Percentiles rank a stretch among this genome's conserved stretches.
These are phyloP conservation scores for Chrysochloris asiatica DNA, from an alignment of 2,113 vertebrate genomes.

Conservation along the genomic window DNA sequence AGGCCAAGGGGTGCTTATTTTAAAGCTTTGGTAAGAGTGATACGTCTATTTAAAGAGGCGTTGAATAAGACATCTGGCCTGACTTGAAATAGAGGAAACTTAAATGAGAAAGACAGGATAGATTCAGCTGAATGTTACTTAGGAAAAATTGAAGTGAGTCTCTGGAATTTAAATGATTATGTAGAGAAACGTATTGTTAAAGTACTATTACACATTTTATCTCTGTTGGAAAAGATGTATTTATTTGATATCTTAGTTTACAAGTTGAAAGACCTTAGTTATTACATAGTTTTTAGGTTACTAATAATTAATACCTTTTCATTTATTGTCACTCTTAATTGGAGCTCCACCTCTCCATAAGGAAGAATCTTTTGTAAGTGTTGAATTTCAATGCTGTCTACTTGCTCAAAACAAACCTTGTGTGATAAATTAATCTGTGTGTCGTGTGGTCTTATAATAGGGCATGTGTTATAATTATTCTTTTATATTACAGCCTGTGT, in stretches of 20 bases:
- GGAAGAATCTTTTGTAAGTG: neutral
- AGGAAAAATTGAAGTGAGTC: neutral
- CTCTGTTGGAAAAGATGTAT: neutral
- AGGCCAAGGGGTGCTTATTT: no score
- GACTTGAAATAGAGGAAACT: neutral
- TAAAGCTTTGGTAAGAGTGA: neutral
- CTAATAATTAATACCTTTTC: neutral
- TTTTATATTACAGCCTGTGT: neutral
- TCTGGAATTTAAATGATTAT: neutral
- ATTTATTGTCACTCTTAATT: neutral
- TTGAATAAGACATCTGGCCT: neutral
- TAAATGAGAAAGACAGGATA: no score
- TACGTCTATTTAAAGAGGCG: neutral
- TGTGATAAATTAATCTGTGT: neutral
- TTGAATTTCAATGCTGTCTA: neutral
- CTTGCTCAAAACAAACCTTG: neutral
- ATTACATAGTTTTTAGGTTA: neutral
- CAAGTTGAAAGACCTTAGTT: neutral
- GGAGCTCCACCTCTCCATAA: neutral
- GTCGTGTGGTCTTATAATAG: no score
- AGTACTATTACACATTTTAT: neutral
- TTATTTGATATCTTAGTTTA: neutral
- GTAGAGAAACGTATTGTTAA: neutral
- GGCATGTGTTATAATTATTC: neutral
- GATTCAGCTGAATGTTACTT: neutral